Conservation (phyloP, 1,140 invertebrate genomes). For the Ditylenchus dipsaci region DNA sequence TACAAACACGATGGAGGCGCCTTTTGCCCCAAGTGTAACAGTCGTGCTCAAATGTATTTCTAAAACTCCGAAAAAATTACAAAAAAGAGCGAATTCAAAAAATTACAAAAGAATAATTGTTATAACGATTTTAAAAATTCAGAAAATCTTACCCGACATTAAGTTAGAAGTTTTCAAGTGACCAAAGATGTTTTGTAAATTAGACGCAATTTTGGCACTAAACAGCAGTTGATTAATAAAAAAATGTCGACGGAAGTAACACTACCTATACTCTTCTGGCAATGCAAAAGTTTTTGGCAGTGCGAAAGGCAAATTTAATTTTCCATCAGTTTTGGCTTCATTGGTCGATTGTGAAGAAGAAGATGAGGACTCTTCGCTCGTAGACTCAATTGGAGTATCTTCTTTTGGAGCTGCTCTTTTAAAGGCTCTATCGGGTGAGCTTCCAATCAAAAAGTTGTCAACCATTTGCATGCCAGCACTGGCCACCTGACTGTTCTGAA, state of each 20-base stretch:
- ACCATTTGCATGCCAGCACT: conserved; percentile 3
- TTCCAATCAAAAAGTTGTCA: conserved; percentile 8
- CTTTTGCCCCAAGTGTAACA: too few relatives aligned
- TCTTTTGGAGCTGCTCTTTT: background rate
- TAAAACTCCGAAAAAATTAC: too few relatives aligned
- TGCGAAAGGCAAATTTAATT: too few relatives aligned
- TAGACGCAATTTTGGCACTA: conserved; percentile 10
- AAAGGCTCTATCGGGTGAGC: background rate
- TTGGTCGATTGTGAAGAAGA: too few relatives aligned
- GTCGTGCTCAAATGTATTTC: too few relatives aligned
- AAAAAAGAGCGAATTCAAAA: too few relatives aligned
- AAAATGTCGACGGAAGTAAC: background rate
- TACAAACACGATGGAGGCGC: too few relatives aligned
- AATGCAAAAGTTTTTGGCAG: background rate
- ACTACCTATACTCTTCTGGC: background rate
- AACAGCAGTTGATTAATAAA: background rate
- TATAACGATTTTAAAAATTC: too few relatives aligned
- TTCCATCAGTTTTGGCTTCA: too few relatives aligned
- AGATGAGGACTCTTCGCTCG: too few relatives aligned
- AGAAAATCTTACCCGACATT: conserved; percentile 1
- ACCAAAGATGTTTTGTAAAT: conserved; percentile 7
- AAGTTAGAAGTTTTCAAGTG: conserved; percentile 9
- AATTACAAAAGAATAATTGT: too few relatives aligned
- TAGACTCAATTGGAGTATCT: too few relatives aligned
- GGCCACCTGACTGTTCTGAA: conserved; percentile 6